phyloP scores from a whole-genome alignment of 2,797 vertebrate species.

The Bucorvus abyssinicus region DNA sequence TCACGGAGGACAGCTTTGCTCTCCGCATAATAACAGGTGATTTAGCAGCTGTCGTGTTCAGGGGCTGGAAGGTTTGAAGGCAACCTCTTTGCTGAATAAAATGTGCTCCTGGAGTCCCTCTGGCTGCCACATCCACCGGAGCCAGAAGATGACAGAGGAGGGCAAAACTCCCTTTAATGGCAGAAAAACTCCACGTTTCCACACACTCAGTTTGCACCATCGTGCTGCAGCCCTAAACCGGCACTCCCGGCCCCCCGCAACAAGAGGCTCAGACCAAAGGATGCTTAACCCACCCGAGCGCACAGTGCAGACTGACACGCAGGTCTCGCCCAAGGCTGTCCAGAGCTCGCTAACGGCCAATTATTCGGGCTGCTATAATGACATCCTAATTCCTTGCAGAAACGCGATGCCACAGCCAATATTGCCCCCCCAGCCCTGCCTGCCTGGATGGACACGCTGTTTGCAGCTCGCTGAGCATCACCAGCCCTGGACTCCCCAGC shows the following conservation, averaged over 20 bases:
- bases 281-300: neutral
- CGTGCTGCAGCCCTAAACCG: neutral
- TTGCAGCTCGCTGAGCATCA: neutral
- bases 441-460: neutral
- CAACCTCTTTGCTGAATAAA: neutral
- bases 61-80: neutral
- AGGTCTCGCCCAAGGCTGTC: neutral
- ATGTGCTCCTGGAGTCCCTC: neutral
- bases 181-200: neutral
- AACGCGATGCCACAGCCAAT: neutral
- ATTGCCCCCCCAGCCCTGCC: rapidly evolving
- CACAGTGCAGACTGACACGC: rapidly evolving
- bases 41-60: neutral
- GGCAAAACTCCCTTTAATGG: neutral
- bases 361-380: neutral
- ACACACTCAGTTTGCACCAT: rapidly evolving
- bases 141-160: neutral
- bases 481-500: neutral
- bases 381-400: neutral
- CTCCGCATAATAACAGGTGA: neutral
- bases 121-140: neutral
- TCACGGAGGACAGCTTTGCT: neutral
- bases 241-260: neutral
- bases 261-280: neutral
- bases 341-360: neutral